phyloP scores from a whole-genome alignment of 2,113 vertebrate genomes.

The Pollimyrus isidori region DNA sequence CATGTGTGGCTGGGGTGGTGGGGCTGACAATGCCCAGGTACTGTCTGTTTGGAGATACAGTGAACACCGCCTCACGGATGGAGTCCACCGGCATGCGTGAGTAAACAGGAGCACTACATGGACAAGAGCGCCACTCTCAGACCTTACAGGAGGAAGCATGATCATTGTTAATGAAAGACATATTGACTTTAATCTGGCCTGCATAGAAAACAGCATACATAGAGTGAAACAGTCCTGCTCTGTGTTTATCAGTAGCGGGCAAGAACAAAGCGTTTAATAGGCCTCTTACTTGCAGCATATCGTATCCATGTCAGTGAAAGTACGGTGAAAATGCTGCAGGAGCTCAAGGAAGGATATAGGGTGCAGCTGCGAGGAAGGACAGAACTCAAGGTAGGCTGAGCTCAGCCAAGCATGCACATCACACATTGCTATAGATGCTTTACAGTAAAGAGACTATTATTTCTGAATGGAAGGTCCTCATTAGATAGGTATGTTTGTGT shows the following conservation, averaged over 20 bases:
- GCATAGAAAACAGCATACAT: background rate
- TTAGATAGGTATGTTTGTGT: too few relatives aligned
- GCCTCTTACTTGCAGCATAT: constrained; percentile 37
- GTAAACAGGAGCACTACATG: constrained; percentile 8
- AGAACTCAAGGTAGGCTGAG: constrained; percentile 40
- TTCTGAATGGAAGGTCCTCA: too few relatives aligned
- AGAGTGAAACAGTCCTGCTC: background rate
- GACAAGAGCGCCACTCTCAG: background rate
- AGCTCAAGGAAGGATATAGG: constrained; percentile 44
- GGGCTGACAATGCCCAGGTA: constrained; percentile 47
- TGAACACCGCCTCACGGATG: constrained; percentile 43
- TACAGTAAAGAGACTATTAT: background rate
- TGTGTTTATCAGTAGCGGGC: background rate
- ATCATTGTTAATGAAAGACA: background rate
- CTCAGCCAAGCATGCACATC: background rate
- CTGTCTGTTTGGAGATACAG: constrained; percentile 45
- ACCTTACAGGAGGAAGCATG: background rate
- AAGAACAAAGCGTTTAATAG: background rate
- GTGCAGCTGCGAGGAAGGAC: constrained; percentile 35
- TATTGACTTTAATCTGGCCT: background rate
- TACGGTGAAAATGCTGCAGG: constrained; percentile 41
- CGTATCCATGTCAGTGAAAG: constrained; percentile 45
- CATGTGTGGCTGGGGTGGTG: constrained; percentile 42
- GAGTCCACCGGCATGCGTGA: constrained; percentile 46
- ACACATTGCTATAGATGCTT: background rate